Base-by-base conservation (phyloP, 35 echinoderm and acorn worm genomes). In the Amphiura filiformis region DNA sequence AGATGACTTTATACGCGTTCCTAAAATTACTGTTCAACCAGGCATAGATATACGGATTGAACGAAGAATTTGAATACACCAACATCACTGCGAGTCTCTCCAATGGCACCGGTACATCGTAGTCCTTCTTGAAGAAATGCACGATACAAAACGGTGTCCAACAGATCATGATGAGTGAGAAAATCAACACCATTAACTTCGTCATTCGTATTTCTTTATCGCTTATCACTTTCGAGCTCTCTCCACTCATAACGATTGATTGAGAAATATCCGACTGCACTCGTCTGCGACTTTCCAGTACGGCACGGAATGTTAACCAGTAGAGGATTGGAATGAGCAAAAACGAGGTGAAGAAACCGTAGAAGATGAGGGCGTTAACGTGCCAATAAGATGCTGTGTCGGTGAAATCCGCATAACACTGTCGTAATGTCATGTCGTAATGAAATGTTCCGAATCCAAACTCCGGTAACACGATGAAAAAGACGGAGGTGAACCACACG, bases 31-130 rank as follows among this genome's bases (percentile, higher is more conserved):
- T 87, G 57, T 95, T 95, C 17, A 92, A 61, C 47, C 93, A 86
- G 0, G 89, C 93, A 82, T 95, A 92, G 2, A 95, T 81, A 82
- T 82, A 95, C 7, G 93, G 93, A 65, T 95, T 95, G 0, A 95
- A 38, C 1, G 89, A 84, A n/a, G 93, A 95, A 39, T 95, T 95
- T 3, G 86, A 88, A 47, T 85, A 95, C 20, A 95, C 56, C 12
- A 95, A 80, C 38, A 95, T 22, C 44, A 88, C 75, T 17, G 86
- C 82, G 20, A 57, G 82, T 39, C 86, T 90, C 76, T 91, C 80
- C 2, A 87, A 33, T 1, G 90, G 15, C 7, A 91, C 82, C 5
- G 90, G 93, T 26, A 84, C 33, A 15, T 39, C 41, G 38, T 78
- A 75, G 23, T 61, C 57, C 22, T 85, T 78, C 26, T 92, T 87